phyloP scores from a whole-genome alignment of 23 tunicate genomes.

The Corella eumyota region DNA sequence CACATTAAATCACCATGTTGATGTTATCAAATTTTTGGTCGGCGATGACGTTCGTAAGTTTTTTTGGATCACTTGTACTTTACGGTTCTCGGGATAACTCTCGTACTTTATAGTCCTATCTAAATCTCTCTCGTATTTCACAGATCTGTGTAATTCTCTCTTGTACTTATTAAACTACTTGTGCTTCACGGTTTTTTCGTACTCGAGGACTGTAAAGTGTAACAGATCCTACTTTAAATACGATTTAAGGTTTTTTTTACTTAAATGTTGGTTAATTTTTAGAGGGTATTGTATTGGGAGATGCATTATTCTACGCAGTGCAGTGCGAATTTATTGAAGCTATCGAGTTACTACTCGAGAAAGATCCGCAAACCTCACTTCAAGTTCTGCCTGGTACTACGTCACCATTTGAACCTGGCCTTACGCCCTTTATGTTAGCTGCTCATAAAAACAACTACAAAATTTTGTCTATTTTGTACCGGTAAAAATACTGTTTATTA shows the following conservation, averaged over 20 bases:
- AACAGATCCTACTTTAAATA: no score
- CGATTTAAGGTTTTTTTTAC: no score
- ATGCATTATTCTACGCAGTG: slow-evolving; percentile 82
- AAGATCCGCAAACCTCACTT: slow-evolving; percentile 85
- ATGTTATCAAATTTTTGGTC: slow-evolving; percentile 58
- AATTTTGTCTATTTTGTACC: slow-evolving; percentile 72
- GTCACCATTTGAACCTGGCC: slow-evolving; percentile 95
- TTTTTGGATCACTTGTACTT: no score
- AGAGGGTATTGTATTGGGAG: slow-evolving; percentile 66
- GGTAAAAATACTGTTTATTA: slow-evolving; percentile 13
- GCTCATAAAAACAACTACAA: slow-evolving; percentile 91
- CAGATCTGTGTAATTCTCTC: background rate
- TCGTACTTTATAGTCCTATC: no score
- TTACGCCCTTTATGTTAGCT: slow-evolving; percentile 86
- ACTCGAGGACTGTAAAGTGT: no score
- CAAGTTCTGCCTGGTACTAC: slow-evolving; percentile 85
- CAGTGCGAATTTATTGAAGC: slow-evolving; percentile 70
- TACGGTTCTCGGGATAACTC: no score
- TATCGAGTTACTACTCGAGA: slow-evolving; percentile 73
- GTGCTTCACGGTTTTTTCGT: no score
- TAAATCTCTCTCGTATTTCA: background rate
- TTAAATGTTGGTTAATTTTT: no score
- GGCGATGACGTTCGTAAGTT: slow-evolving; percentile 71
- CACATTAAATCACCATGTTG: slow-evolving; percentile 52
- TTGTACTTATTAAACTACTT: no score